A percentile compares a stretch with the other conserved stretches of the same genome.
These are phyloP conservation scores for Belonocnema kinseyi DNA, from an alignment of 1,140 invertebrate genomes.

Conservation along the genomic window DNA sequence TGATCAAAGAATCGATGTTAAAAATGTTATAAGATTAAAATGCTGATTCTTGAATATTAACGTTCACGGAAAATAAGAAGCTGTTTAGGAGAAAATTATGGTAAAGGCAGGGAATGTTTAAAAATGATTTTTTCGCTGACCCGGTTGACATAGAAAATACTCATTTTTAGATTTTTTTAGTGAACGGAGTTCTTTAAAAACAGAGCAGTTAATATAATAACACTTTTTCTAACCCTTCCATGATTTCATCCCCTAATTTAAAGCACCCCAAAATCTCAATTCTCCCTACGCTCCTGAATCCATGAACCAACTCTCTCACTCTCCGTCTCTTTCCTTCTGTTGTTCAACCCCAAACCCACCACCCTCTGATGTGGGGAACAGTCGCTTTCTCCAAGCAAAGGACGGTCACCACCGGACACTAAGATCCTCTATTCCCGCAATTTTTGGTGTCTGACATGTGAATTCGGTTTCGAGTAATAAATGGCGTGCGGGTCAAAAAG, in stretches of 20 bases:
- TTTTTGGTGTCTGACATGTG: conserved; percentile 39
- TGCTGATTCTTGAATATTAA: too few species aligned
- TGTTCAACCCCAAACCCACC: conserved; percentile 46
- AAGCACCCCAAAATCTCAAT: not conserved
- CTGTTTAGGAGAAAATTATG: too few species aligned
- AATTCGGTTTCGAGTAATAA: conserved; percentile 33
- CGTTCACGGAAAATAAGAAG: too few species aligned
- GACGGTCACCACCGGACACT: conserved; percentile 40
- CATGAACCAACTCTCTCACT: conserved; percentile 6
- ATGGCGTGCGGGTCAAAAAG: conserved; percentile 32
- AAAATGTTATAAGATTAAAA: too few species aligned
- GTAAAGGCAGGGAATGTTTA: too few species aligned
- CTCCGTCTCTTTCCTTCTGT: conserved; percentile 41
- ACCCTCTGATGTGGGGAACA: conserved; percentile 44
- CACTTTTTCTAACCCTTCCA: not conserved
- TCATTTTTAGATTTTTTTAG: too few species aligned
- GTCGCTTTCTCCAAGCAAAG: conserved; percentile 48
- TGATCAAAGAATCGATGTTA: too few species aligned
- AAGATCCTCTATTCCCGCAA: conserved; percentile 37
- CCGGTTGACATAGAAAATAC: too few species aligned
- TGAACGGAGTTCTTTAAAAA: too few species aligned
- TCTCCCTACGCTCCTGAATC: not conserved
- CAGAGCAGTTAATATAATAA: too few species aligned
- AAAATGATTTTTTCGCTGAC: too few species aligned
- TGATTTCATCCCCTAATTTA: not conserved